Conservation (phyloP, 2,888 invertebrate genomes). For the Ellobium chinense region DNA sequence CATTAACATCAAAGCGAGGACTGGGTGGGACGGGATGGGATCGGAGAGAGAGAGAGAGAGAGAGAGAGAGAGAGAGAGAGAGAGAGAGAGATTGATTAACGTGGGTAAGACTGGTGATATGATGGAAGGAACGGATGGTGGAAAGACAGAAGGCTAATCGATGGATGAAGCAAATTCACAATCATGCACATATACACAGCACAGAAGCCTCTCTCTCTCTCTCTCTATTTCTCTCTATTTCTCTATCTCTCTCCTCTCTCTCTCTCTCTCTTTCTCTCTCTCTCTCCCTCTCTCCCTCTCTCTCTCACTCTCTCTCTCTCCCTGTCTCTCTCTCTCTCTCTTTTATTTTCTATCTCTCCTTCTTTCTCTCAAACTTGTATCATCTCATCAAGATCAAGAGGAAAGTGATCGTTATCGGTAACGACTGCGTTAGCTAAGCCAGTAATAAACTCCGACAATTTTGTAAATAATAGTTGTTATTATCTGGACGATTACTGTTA, state of each 20-base stretch:
- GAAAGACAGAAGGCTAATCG: neutral
- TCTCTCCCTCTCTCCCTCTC: neutral
- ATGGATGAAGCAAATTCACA: too few species aligned
- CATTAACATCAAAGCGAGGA: neutral
- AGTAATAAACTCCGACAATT: too few species aligned
- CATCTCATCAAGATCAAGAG: neutral
- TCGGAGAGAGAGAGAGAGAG: neutral
- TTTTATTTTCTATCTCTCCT: neutral
- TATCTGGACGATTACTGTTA: too few species aligned
- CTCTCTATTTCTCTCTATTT: neutral
- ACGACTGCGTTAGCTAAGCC: too few species aligned
- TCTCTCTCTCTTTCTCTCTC: neutral
- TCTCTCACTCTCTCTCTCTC: constrained; percentile 7
- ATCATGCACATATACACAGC: too few species aligned
- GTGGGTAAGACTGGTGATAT: too few species aligned
- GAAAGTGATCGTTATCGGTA: too few species aligned
- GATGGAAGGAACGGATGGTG: neutral
- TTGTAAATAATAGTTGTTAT: too few species aligned
- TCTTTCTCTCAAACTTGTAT: neutral
- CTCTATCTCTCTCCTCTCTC: constrained; percentile 8
- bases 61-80: neutral
- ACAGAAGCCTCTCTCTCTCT: neutral
- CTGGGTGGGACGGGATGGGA: neutral
- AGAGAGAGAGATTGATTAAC: neutral
- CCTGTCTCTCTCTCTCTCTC: neutral